Evolutionary conservation across 2,797 vertebrate species (phyloP).

Genomic region (Poeciliopsis presidionis): DNA sequence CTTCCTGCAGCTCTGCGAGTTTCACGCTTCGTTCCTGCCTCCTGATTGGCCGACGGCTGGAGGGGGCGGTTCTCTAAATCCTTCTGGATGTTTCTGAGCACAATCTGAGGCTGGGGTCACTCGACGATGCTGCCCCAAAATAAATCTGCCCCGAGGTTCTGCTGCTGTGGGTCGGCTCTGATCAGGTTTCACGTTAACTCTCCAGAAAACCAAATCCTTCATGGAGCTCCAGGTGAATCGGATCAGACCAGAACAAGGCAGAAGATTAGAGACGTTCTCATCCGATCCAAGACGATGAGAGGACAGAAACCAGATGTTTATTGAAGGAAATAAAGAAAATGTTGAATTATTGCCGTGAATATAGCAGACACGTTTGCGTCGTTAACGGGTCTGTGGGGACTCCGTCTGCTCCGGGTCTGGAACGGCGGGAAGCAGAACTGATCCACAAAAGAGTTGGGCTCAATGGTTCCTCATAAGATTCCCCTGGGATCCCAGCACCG

Average conservation of each 20-base stretch:
- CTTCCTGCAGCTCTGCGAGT: background rate
- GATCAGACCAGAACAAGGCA: background rate
- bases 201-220: background rate
- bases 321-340: constrained; percentile 7
- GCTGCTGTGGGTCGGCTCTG: background rate
- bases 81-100: background rate
- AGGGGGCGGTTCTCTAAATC: background rate
- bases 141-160: background rate
- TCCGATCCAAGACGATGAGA: background rate
- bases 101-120: no score
- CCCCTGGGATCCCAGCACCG: background rate
- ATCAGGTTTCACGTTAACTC: background rate
- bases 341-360: constrained; percentile 1
- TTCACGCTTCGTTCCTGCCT: background rate
- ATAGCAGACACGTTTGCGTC: constrained; percentile 7
- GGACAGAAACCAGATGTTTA: constrained; percentile 25
- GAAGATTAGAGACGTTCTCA: background rate
- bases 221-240: background rate
- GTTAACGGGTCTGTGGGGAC: constrained; percentile 9
- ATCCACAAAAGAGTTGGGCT: background rate
- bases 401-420: background rate
- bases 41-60: background rate
- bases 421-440: background rate
- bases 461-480: no score
- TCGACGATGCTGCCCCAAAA: no score